A percentile compares a stretch with the other conserved stretches of the same genome.
These are phyloP conservation scores for Solenopsis fugax DNA, from an alignment of 1,140 invertebrate genomes.

Conservation along the genomic window DNA sequence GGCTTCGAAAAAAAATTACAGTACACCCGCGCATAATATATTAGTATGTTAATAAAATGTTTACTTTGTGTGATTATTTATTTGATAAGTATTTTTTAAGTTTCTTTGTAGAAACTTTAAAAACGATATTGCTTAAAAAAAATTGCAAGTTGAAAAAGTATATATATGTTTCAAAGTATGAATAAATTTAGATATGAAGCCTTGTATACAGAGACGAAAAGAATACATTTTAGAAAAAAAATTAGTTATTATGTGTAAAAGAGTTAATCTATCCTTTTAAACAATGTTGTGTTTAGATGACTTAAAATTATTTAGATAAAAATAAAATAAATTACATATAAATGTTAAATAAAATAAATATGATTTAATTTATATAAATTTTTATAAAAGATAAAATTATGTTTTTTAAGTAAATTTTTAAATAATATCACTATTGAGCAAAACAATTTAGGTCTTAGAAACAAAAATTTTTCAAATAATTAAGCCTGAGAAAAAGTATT, in stretches of 20 bases:
- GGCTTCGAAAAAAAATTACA: not conserved
- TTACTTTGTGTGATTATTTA: not conserved
- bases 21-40: not conserved
- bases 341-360: too few relatives aligned
- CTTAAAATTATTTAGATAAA: too few relatives aligned
- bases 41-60: not conserved
- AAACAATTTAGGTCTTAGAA: too few relatives aligned
- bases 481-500: too few relatives aligned
- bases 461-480: too few relatives aligned
- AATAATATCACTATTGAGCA: too few relatives aligned
- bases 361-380: too few relatives aligned
- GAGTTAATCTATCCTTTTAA: not conserved
- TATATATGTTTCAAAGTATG: not conserved
- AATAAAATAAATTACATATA: too few relatives aligned
- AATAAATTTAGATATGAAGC: too few relatives aligned
- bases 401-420: too few relatives aligned
- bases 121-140: not conserved
- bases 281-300: too few relatives aligned
- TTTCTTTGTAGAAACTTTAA: not conserved
- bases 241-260: not conserved
- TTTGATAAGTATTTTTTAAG: not conserved
- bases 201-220: not conserved
- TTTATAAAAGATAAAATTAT: too few relatives aligned
- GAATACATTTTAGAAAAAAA: not conserved
- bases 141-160: not conserved